Evolutionary conservation across 2,888 invertebrate species (phyloP).

Genomic region (Lithophane socia): DNA sequence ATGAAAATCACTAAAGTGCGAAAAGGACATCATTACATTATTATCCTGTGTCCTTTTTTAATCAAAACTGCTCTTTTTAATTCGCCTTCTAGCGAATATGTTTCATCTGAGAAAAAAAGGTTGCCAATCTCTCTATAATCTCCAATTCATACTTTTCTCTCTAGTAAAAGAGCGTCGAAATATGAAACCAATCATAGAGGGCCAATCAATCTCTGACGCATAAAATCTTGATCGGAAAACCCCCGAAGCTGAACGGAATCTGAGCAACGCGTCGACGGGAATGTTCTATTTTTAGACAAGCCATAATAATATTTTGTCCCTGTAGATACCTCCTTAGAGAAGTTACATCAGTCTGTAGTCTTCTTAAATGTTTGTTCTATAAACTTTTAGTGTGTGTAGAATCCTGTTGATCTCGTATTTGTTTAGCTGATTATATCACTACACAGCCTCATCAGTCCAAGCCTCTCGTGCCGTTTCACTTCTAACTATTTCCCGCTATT

Average conservation of each 20-base stretch:
- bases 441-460: neutral
- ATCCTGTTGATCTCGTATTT: neutral
- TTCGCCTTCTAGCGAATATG: neutral
- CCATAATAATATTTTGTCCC: neutral
- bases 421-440: neutral
- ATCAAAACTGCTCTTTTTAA: neutral
- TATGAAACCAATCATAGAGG: constrained; percentile 41
- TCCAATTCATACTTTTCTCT: neutral
- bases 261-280: neutral
- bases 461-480: neutral
- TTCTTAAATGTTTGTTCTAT: neutral
- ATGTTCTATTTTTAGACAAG: constrained; percentile 25
- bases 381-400: neutral
- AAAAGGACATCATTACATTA: neutral
- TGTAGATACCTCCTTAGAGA: neutral
- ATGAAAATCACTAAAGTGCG: neutral
- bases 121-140: neutral
- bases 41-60: neutral
- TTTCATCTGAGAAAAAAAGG: neutral
- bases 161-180: constrained; percentile 11
- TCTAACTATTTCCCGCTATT: neutral
- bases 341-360: too few relatives aligned
- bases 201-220: constrained; percentile 33
- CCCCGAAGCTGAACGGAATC: constrained; percentile 18
- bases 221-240: constrained; percentile 27